Base-by-base conservation (phyloP, 2,113 vertebrate genomes). In the Felis chaus region DNA sequence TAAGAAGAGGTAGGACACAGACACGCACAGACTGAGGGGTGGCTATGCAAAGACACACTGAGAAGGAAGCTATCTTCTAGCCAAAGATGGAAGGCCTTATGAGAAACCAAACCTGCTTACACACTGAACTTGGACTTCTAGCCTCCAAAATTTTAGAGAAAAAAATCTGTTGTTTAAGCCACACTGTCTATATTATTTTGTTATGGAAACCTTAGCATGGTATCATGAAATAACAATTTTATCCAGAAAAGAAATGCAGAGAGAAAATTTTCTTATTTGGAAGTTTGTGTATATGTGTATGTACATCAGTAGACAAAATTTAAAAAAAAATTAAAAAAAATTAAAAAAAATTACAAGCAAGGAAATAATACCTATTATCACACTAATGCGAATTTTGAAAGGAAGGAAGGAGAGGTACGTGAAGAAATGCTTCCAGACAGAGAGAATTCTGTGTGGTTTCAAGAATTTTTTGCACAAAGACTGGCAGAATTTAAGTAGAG, bases 311-410 rank as follows among this genome's bases (percentile, higher is more conserved):
- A 69, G 41, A 80, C 31, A 80, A 76, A 85, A 92, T 61, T n/a
- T 33, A 12, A 41, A 96, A 41, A 96, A 31, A 68, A 18, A 76
- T 15, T 83, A 96, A 41, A 96, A 31, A 80, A 76, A 85, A 92
- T 61, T n/a, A 41, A 96, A 41, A 96, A 31, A 68, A 18, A 76
- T 15, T 83, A 50, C 39, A 78, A 71, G 4, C 11, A 33, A 21
- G 36, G 15, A 45, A 79, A 41, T 48, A 61, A 12, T 80, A 80
- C 0, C 15, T 66, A 79, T 78, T 25, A 71, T 4, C 4, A 48
- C 1, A 7, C 69, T 78, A n/a, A 33, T 63, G 18, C 36, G 3
- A 66, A 57, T 45, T 87, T 80, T 68, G 25, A 33, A 53, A 53
- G 63, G 88, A 57, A 55, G 3, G 15, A 65, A 5, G 1, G 31